phyloP scores from a whole-genome alignment of 2,797 vertebrate genomes.

The Toxotes lorentzi region DNA sequence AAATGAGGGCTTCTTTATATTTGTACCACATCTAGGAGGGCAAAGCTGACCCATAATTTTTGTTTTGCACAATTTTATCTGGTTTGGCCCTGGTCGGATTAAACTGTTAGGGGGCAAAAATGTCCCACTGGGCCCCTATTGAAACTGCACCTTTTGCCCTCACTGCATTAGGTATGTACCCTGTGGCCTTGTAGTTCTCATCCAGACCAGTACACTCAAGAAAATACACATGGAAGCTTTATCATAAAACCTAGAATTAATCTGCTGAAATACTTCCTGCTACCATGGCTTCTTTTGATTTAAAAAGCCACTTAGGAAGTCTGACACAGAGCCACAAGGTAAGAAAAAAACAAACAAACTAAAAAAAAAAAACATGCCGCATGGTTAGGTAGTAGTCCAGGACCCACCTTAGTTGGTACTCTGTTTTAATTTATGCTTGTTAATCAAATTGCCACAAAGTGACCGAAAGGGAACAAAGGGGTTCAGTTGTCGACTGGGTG shows the following conservation, averaged over 20 bases:
- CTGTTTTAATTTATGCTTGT: background rate
- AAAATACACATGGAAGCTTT: background rate
- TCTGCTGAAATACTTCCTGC: background rate
- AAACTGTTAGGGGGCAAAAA: constrained; percentile 10
- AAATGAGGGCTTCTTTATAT: background rate
- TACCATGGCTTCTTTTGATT: background rate
- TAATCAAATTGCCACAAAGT: background rate
- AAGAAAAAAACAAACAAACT: too few relatives aligned
- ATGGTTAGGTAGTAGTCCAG: too few relatives aligned
- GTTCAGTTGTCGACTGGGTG: background rate
- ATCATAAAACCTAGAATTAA: background rate
- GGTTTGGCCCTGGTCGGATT: background rate
- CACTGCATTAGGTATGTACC: background rate
- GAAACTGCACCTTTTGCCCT: background rate
- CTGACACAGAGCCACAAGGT: background rate
- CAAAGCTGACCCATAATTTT: background rate
- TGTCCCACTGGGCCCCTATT: constrained; percentile 2
- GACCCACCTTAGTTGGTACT: background rate
- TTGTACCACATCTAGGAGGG: background rate
- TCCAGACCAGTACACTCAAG: background rate
- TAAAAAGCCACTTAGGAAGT: background rate
- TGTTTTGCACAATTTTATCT: constrained; percentile 1
- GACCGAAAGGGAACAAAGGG: background rate
- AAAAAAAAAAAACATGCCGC: too few relatives aligned
- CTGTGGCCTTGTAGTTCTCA: background rate